Base-by-base conservation (phyloP, 2,888 invertebrate genomes). In the Parelbella ahira region DNA sequence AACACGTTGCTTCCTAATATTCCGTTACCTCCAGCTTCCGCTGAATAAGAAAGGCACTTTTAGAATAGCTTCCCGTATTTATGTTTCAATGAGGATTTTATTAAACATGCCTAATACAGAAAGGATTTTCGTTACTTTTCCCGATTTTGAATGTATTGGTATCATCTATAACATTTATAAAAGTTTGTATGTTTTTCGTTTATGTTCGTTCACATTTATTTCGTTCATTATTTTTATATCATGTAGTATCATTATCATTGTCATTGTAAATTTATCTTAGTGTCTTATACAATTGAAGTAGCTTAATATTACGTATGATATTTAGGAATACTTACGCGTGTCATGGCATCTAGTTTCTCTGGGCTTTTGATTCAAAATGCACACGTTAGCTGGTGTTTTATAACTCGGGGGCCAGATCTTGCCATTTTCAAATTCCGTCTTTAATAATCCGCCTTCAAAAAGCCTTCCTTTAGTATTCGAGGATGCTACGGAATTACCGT, bases 271-370 rank as follows among this genome's bases (percentile, higher is more conserved):
- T 15, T 29, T 15, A 15, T 8, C 28, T 7, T 9, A 2, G 8
- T 28, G 3, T 13, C n/a, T n/a, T n/a, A n/a, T n/a, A n/a, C n/a
- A n/a, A n/a, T n/a, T n/a, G n/a, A n/a, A n/a, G n/a, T n/a, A n/a
- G n/a, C n/a, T n/a, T n/a, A n/a, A n/a, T n/a, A n/a, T n/a, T n/a
- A n/a, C n/a, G n/a, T n/a, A n/a, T n/a, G n/a, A n/a, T n/a, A n/a
- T n/a, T n/a, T n/a, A n/a, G n/a, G n/a, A n/a, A n/a, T n/a, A 39
- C 39, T 32, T 15, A 75, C 76, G 67, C 1, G 51, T 50, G 7
- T 65, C 56, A 42, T 77, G 73, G 29, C 79, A 79, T 5, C 73
- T 51, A 0, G 65, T 74, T 51, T 77, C 77, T 1, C 44, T 27
- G 0, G 60, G 62, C 0, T 41, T 49, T 23, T 58, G 49, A 37